Evolutionary conservation across 2,888 invertebrate species (phyloP), one percentile per base, ranked within the genome.

Genomic region (Drosophila conformis): DNA sequence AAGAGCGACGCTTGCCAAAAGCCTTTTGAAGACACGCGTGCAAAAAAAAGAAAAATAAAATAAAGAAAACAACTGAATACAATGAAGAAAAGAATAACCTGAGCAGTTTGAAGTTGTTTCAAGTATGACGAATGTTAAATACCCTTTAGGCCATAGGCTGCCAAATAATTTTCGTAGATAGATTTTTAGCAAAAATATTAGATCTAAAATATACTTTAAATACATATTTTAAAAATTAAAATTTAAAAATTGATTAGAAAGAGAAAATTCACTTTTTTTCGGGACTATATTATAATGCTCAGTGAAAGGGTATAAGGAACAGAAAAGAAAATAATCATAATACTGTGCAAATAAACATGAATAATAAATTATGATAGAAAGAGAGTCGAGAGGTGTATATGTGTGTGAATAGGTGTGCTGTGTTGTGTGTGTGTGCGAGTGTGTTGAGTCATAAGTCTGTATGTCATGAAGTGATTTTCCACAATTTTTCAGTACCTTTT

Each of bases 381-480:
- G 42, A 6, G 35, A 51, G 53, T n/a, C 40, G 53, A 53, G 56
- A 29, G 31, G 53, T n/a, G 51, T 51, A 36, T 36, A n/a, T 48
- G 52, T 31, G 52, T 40, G 36, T 48, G 58, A 18, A 46, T 25
- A 46, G 25, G 48, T 48, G 46, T 51, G 40, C 35, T 53, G 53
- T 21, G 48, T 33, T 49, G 42, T 49, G 35, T 48, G 40, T 51
- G 42, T 53, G n/a, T 18, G 58, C 36, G 51, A 64, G 57, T 75
- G 76, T 52, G 40, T 63, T 29, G 58, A 56, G 52, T 53, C 57
- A 58, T 33, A 67, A 71, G 80, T 80, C 72, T 65, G 59, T 76
- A 76, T 78, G 81, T 83, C 76, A 78, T 83, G 80, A 82, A 88
- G 86, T 85, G 85, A 85, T 85, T 85, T 85, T 86, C 78, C 62